Conservation (phyloP, 2,113 vertebrate genomes). For the Tragelaphus buxtoni region DNA sequence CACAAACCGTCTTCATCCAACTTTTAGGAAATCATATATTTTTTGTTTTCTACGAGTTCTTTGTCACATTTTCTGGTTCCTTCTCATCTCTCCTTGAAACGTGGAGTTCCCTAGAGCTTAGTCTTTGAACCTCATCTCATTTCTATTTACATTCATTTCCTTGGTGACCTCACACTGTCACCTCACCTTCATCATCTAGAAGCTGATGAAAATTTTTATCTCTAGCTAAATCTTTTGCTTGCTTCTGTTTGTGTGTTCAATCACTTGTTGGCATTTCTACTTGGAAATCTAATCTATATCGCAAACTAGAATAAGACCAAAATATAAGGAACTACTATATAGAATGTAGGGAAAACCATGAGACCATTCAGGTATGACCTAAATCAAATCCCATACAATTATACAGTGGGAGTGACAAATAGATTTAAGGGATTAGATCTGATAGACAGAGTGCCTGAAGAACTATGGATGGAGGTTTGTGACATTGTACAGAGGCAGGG, state of each 20-base stretch:
- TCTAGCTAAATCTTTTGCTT: background rate
- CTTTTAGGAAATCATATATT: background rate
- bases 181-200: background rate
- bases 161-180: background rate
- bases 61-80: background rate
- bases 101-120: background rate
- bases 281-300: background rate
- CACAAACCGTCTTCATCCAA: background rate
- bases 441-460: background rate
- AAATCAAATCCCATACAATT: background rate
- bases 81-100: background rate
- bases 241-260: background rate
- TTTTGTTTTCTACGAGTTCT: background rate
- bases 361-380: background rate
- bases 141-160: background rate
- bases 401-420: background rate
- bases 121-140: background rate
- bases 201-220: background rate
- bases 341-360: background rate
- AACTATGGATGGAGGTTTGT: rapidly evolving
- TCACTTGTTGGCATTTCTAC: background rate
- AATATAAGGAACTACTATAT: background rate
- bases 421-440: background rate
- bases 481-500: background rate
- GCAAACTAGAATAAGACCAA: background rate